Evolutionary conservation across 1,140 invertebrate genomes (phyloP).

Genomic region (Hesperophylax magnus): DNA sequence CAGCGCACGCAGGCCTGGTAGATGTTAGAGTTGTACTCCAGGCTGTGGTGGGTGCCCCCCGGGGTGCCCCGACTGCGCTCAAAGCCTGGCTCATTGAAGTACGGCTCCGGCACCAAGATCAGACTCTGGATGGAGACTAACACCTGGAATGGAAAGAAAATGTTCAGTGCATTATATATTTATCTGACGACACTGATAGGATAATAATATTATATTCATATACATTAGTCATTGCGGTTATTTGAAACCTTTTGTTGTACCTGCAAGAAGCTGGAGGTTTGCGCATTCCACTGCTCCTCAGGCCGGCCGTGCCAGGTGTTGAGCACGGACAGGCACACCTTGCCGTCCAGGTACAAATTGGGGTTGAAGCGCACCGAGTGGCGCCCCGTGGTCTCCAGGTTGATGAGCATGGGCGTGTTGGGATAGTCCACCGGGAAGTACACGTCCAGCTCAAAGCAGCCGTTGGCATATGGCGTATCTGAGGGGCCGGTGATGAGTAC

Average conservation of each 20-base stretch:
- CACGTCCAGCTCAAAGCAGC: conserved; percentile 93
- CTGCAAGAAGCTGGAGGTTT: conserved; percentile 96
- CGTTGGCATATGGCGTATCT: conserved; percentile 91
- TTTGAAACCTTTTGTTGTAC: conserved; percentile 63
- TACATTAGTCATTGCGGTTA: too few species aligned
- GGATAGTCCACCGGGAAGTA: conserved; percentile 93
- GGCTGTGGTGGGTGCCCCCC: conserved; percentile 87
- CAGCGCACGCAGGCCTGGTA: conserved; percentile 95
- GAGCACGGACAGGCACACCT: conserved; percentile 95
- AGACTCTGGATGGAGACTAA: conserved; percentile 96
- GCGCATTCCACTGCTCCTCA: conserved; percentile 99
- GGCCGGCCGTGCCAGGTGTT: conserved; percentile 98
- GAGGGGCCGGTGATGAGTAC: conserved; percentile 93
- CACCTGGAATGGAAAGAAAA: conserved; percentile 73
- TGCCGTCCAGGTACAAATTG: conserved; percentile 97
- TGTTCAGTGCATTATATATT: too few species aligned
- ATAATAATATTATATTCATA: too few species aligned
- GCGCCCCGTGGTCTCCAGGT: conserved; percentile 94
- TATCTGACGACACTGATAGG: too few species aligned
- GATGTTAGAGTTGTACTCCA: conserved; percentile 97
- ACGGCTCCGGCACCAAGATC: conserved; percentile 96
- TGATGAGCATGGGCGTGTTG: conserved; percentile 86
- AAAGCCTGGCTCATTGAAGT: conserved; percentile 98
- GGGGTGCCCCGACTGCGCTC: conserved; percentile 92
- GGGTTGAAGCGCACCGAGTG: conserved; percentile 96